Conservation (phyloP, 2,113 vertebrate species). For the Semicossyphus pulcher region DNA sequence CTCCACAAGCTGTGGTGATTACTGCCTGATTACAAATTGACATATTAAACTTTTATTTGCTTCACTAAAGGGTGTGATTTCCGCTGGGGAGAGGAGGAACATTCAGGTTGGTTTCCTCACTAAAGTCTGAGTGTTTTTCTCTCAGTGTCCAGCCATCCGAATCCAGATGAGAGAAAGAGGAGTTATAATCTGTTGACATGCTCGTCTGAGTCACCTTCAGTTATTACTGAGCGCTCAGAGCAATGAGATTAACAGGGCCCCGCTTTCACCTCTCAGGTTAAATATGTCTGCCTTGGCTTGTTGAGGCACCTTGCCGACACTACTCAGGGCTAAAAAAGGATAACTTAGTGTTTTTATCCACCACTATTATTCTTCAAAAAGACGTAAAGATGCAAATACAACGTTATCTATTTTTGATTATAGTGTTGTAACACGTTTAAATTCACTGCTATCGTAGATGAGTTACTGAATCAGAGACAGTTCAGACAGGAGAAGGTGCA, state of each 20-base stretch:
- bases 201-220: neutral
- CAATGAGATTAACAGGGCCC: neutral
- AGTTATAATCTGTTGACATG: neutral
- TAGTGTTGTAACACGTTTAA: too few species aligned
- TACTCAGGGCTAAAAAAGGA: too few species aligned
- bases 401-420: too few species aligned
- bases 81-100: too few species aligned
- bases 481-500: too few species aligned
- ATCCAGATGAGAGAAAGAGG: neutral
- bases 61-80: neutral
- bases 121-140: neutral
- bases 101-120: neutral
- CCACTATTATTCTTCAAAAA: too few species aligned
- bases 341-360: too few species aligned
- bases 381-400: too few species aligned
- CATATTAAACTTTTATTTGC: conserved; percentile 5
- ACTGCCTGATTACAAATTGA: neutral
- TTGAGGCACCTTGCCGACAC: too few species aligned
- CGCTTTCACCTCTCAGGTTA: neutral
- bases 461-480: too few species aligned
- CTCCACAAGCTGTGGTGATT: neutral
- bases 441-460: too few species aligned
- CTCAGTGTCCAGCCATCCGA: neutral
- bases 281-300: too few species aligned
- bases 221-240: neutral